Evolutionary conservation across 2,797 vertebrate genomes (phyloP), one percentile per base, ranked within the genome.

Genomic region (Chloroceryle inda): DNA sequence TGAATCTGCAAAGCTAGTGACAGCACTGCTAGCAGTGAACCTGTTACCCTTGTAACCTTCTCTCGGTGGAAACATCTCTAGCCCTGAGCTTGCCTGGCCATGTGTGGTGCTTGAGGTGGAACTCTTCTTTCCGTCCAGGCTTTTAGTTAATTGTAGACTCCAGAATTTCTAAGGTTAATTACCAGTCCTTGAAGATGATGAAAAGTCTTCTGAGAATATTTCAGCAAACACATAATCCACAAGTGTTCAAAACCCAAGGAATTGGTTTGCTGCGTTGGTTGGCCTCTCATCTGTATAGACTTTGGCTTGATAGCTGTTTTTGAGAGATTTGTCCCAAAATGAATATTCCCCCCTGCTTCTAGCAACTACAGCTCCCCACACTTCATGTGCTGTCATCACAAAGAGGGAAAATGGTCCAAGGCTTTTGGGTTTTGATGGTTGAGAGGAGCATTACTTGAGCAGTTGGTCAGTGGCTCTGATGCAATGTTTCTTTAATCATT

Each of bases 111-210:
- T 72, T 69, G 55, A 79, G 44, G 19, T 85, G 63, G 64, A 87
- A 73, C 15, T 40, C 29, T 10, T 89, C 49, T 75, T 55, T 72
- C 35, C 66, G 45, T 56, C 37, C 44, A 88, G 71, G 80, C 66
- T 89, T 88, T 92, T 56, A 45, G n/a, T 90, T 88, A 88, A 81
- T 56, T 92, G 80, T 67, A 69, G 62, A 86, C 53, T 92, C 38
- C 6, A 72, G 45, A 50, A 77, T 73, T 85, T 88, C 52, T 19
- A 47, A 35, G 18, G 13, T 40, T 91, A 49, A 84, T 86, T 75
- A 82, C 29, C 93, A 73, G 78, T 92, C 66, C 77, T 75, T 88
- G 21, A 84, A 84, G 44, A 69, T 69, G 47, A 63, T 63, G 33
- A 74, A 49, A 69, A 88, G 75, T 80, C 53, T 58, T 87, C 45